phyloP scores from a whole-genome alignment of 2,113 vertebrate genomes.

The Malurus alboscapulatus region DNA sequence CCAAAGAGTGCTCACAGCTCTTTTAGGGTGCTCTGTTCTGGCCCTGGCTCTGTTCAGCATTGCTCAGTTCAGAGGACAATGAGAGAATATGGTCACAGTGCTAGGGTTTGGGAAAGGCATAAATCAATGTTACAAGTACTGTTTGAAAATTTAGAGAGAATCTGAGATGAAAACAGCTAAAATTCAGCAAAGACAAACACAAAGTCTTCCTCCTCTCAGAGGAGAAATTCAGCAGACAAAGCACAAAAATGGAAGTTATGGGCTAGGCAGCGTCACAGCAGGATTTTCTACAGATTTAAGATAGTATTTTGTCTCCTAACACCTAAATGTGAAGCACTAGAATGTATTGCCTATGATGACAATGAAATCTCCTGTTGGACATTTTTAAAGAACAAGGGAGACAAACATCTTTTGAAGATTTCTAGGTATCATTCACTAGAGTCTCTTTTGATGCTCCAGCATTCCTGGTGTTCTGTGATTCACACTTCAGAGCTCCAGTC shows the following conservation, averaged over 20 bases:
- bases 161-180: background rate
- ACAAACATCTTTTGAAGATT: background rate
- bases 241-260: background rate
- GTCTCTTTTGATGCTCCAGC: background rate
- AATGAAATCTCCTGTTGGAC: background rate
- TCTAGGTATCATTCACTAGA: background rate
- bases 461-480: background rate
- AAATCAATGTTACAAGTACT: background rate
- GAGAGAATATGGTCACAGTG: background rate
- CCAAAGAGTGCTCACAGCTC: background rate
- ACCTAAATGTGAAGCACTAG: background rate
- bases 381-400: background rate
- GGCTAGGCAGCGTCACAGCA: background rate
- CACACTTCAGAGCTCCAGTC: background rate
- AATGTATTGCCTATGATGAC: background rate
- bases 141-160: background rate
- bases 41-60: background rate
- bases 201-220: background rate
- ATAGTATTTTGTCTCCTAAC: background rate
- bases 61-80: background rate
- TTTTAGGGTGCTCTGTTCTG: background rate
- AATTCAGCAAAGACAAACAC: background rate
- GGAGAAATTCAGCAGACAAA: background rate
- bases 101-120: background rate
- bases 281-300: background rate